These are phyloP conservation scores for Drosophila pegasa DNA, from an alignment of 2,888 invertebrate genomes.

Conservation along the genomic window DNA sequence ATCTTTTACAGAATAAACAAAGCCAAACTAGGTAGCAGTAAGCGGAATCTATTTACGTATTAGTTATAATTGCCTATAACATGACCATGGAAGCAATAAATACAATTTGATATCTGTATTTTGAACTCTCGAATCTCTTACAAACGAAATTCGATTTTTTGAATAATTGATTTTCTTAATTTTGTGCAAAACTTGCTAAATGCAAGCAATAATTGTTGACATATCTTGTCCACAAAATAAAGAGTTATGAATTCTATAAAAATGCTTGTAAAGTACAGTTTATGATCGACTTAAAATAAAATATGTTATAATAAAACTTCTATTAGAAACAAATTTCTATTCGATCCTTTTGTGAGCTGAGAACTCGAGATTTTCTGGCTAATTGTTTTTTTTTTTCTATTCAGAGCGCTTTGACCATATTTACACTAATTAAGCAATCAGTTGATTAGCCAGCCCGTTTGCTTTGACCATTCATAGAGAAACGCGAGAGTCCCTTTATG, in stretches of 20 bases:
- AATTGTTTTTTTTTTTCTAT: background rate
- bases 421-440: slow-evolving; percentile 31
- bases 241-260: too few relatives aligned
- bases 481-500: slow-evolving; percentile 23
- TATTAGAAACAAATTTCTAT: too few relatives aligned
- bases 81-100: background rate
- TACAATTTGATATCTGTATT: background rate
- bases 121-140: background rate
- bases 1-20: background rate
- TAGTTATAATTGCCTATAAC: background rate
- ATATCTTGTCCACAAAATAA: too few relatives aligned
- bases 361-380: background rate
- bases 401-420: slow-evolving; percentile 3
- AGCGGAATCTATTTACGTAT: background rate
- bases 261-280: too few relatives aligned
- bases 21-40: too few relatives aligned
- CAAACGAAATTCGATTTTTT: background rate
- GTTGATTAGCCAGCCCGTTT: slow-evolving; percentile 23
- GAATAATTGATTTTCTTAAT: background rate
- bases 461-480: background rate
- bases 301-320: too few relatives aligned
- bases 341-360: too few relatives aligned
- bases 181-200: too few relatives aligned
- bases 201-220: too few relatives aligned
- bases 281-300: too few relatives aligned